These are phyloP conservation scores for Chamaetylas fuelleborni DNA, from an alignment of 2,113 vertebrate species.

Conservation along the genomic window DNA sequence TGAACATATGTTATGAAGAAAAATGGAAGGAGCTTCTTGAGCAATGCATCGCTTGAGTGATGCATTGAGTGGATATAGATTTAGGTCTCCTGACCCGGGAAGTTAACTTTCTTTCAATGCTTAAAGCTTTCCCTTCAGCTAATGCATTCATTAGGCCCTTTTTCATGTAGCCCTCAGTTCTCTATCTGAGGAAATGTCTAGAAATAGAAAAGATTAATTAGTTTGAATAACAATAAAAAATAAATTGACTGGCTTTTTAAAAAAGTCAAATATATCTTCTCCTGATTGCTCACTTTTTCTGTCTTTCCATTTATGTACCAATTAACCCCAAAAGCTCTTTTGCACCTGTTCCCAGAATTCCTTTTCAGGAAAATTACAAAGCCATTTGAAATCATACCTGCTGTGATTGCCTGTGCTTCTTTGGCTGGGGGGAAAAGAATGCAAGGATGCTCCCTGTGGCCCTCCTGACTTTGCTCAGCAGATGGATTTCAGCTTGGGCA, in stretches of 20 bases:
- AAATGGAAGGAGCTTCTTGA: not conserved
- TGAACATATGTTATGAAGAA: not conserved
- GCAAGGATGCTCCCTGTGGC: fast-evolving
- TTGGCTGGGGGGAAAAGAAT: fast-evolving
- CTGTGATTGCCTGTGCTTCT: not conserved
- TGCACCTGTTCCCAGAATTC: not conserved
- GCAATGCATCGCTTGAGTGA: not conserved
- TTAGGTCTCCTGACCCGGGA: fast-evolving
- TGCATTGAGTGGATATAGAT: not conserved
- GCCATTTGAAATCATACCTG: not conserved
- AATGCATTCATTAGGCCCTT: not conserved
- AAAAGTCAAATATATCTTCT: not conserved
- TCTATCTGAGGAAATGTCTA: not conserved
- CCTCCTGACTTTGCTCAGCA: not conserved
- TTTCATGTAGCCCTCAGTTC: not conserved
- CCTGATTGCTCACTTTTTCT: not conserved
- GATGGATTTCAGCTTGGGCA: not conserved
- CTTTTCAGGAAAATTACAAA: not conserved
- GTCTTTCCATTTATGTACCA: not conserved
- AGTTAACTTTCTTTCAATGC: not conserved
- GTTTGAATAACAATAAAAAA: not conserved
- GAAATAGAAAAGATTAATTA: not conserved
- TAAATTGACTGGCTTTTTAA: not conserved
- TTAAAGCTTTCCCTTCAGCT: not conserved
- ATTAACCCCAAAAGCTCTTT: not conserved